Evolutionary conservation across 1,140 invertebrate genomes (phyloP).

Genomic region (Drosophila lacteicornis): DNA sequence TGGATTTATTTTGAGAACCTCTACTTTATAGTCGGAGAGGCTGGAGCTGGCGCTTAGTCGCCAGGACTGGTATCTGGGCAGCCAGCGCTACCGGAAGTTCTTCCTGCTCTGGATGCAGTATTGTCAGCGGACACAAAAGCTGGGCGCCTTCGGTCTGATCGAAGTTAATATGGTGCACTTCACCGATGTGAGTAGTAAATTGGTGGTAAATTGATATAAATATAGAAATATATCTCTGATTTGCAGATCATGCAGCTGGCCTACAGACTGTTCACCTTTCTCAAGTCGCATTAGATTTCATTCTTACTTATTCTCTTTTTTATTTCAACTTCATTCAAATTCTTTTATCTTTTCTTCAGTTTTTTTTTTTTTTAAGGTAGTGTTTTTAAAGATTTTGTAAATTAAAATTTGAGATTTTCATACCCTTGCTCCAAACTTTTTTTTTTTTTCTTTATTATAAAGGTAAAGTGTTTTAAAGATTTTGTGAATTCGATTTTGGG

Average conservation of each 20-base stretch:
- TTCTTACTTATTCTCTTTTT: background rate
- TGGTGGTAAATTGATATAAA: background rate
- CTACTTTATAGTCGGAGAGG: constrained; percentile 21
- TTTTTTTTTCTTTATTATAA: too few relatives aligned
- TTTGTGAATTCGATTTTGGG: too few relatives aligned
- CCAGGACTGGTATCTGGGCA: constrained; percentile 58
- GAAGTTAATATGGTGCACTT: constrained; percentile 70
- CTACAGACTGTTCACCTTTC: constrained; percentile 64
- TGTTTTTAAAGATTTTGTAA: too few relatives aligned
- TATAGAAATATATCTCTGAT: background rate
- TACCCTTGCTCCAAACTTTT: too few relatives aligned
- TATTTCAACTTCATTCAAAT: background rate
- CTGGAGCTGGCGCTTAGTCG: constrained; percentile 23
- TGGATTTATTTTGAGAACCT: too few relatives aligned
- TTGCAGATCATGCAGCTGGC: constrained; percentile 67
- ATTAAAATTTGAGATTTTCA: too few relatives aligned
- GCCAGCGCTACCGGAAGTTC: constrained; percentile 44
- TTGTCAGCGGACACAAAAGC: constrained; percentile 28
- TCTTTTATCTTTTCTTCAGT: background rate
- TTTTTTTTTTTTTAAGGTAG: background rate
- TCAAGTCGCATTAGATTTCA: constrained; percentile 46
- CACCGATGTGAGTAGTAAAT: constrained; percentile 34
- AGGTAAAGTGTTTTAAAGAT: too few relatives aligned
- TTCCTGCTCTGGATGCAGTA: constrained; percentile 57
- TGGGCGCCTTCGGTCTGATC: constrained; percentile 52